Percentiles rank a stretch among this genome's conserved stretches.
Evolutionary conservation across 2,113 vertebrate genomes (phyloP).

Genomic region (Salvelinus namaycush): DNA sequence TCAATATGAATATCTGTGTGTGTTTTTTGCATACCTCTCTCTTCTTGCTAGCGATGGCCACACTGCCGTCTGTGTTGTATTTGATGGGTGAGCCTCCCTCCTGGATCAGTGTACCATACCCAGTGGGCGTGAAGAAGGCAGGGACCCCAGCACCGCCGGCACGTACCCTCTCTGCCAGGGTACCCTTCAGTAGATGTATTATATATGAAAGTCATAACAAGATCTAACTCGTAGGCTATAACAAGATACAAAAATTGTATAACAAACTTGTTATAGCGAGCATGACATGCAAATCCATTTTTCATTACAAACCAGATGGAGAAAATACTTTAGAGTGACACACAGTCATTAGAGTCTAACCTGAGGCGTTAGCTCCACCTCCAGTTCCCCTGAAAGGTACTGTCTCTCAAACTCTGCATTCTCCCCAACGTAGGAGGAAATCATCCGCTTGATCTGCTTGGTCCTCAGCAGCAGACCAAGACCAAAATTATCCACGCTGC

Average conservation of each 20-base stretch:
- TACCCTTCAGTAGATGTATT: slow-evolving; percentile 68
- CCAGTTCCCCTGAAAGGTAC: slow-evolving; percentile 83
- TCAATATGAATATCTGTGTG: not conserved
- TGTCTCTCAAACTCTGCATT: slow-evolving; percentile 86
- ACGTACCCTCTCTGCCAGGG: slow-evolving; percentile 82
- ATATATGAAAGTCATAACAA: no score
- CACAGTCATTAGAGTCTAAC: slow-evolving; percentile 54
- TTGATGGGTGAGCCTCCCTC: slow-evolving; percentile 85
- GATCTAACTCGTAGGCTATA: no score
- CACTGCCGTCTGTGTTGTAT: slow-evolving; percentile 80
- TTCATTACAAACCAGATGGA: no score
- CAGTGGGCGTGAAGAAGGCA: slow-evolving; percentile 85
- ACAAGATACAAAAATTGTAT: no score
- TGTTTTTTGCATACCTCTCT: slow-evolving; percentile 73
- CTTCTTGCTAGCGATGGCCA: slow-evolving; percentile 80
- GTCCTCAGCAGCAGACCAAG: slow-evolving; percentile 81
- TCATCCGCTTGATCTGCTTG: slow-evolving; percentile 86
- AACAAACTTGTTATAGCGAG: no score
- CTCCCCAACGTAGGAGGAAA: slow-evolving; percentile 85
- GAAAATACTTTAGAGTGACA: no score
- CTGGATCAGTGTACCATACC: slow-evolving; percentile 84
- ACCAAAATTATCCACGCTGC: slow-evolving; percentile 84
- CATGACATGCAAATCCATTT: no score
- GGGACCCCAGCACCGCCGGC: slow-evolving; percentile 86
- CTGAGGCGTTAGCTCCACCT: slow-evolving; percentile 87